Evolutionary conservation across 30 jellyfish, hydroid and myxozoan genomes (phyloP), one percentile per base, ranked within the genome.

Genomic region (Turritopsis rubra): DNA sequence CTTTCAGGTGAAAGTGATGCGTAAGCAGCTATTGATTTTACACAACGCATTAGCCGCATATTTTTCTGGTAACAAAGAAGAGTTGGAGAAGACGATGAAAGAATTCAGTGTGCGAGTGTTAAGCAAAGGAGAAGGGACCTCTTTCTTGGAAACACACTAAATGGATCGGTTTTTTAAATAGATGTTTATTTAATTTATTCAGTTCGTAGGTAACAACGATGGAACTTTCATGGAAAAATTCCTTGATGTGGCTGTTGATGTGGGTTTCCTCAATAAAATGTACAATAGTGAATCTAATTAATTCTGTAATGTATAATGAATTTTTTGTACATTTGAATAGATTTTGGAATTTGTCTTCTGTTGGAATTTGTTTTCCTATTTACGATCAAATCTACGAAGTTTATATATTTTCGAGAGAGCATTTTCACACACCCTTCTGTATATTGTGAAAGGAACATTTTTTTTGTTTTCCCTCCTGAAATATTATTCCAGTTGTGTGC

Each of bases 21-120:
- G 99, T 29, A 93, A 93, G 82, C 99, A 93, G 74, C 83, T 93
- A 76, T 75, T 93, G 60, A 65, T 93, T 52, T 82, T 93, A 72
- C 99, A 93, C 79, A 93, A 93, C 80, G 99, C 99, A 21, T 53
- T 88, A 68, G 99, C 99, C 4, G 99, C 99, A 18, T 93, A 88
- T 73, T 93, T 93, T 83, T 92, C 99, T 71, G 99, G 99, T 21
- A 93, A 93, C 72, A 88, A 93, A 85, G 95, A 88, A 75, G 99
- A 93, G 85, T 90, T 93, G 29, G 99, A 93, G 66, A 66, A 74
- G 73, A 93, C 95, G 53, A 88, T 93, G 91, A 88, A 93, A 84
- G 99, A 93, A 80, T 93, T 93, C 80, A 92, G 88, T 86, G 88
- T 93, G 75, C 94, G 96, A 53, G 88, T 88, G 31, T 86, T 79